Evolutionary conservation across 2,113 vertebrate species (phyloP), one percentile per base, ranked within the genome.

Genomic region (Theropithecus gelada): DNA sequence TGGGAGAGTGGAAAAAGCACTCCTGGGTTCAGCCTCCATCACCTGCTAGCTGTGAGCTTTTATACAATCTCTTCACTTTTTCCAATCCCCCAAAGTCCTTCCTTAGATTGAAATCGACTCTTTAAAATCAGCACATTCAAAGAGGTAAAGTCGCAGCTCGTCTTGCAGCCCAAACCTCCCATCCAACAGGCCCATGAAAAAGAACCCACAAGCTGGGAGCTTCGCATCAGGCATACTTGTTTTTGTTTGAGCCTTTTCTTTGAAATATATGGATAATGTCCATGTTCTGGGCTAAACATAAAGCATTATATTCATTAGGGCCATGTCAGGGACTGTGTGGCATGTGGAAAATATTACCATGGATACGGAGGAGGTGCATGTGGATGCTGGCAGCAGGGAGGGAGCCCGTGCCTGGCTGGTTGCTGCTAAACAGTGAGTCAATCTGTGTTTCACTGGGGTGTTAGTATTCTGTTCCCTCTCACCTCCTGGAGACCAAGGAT

Each of bases 61-160:
- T 35, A 68, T 23, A 20, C 30, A 14, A 4, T 27, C 16, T 75
- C 30, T 25, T 52, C 9, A 3, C 22, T 50, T 20, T 52, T 18
- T 27, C 13, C 43, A 30, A 8, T 0, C 6, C 27, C 22, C 6
- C 5, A 3, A 8, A 0, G 0, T 32, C 55, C n/a, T 38, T 38
- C 35, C 57, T n/a, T 0, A 0, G 22, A 14, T 43, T 17, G 25
- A 6, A n/a, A 11, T 4, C 3, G 0, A 61, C 27, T 8, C 20
- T 68, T 76, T 6, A 1, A 50, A 76, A 30, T 18, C 0, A 0
- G 8, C 91, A 43, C 4, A 0, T 20, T 2, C 2, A 0, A 59
- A 35, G 48, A 55, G 55, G 68, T 38, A 48, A 35, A 30, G 88
- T 7, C n/a, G 1, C 14, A 25, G 16, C 27, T 32, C 10, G 8